phyloP scores from a whole-genome alignment of 2,113 vertebrate species.

The Fregetta grallaria region DNA sequence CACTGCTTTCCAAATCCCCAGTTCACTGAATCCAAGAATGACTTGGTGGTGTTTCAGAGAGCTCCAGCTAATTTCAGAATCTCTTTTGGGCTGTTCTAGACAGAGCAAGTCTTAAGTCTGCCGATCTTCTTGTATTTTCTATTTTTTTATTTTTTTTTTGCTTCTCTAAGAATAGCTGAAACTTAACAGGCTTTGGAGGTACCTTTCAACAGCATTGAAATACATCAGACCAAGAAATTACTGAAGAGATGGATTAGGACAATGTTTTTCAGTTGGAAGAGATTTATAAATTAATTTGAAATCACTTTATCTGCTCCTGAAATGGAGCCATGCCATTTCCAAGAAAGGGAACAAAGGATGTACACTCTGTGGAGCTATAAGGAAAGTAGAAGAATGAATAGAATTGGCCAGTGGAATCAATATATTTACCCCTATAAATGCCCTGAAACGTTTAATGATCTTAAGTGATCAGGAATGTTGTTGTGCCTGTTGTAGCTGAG shows the following conservation, averaged over 20 bases:
- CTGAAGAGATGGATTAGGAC: background rate
- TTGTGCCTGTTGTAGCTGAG: background rate
- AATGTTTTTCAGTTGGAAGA: background rate
- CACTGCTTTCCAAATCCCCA: background rate
- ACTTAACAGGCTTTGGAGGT: background rate
- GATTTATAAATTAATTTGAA: background rate
- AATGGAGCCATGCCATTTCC: background rate
- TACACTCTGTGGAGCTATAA: background rate
- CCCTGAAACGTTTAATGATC: background rate
- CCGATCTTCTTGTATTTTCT: background rate
- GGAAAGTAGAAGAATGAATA: background rate
- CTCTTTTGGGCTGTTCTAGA: background rate
- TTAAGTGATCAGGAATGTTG: background rate
- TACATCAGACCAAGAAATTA: background rate
- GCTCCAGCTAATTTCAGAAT: background rate
- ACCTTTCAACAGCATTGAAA: background rate
- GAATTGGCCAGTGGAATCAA: background rate
- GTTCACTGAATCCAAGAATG: background rate
- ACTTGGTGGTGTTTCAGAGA: background rate
- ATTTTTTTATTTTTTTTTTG: background rate
- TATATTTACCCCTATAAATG: background rate
- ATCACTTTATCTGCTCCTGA: background rate
- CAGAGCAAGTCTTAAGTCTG: background rate
- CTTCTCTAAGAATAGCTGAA: background rate
- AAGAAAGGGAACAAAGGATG: background rate